Evolutionary conservation across 2,888 invertebrate species (phyloP), one percentile per base, ranked within the genome.

Genomic region (Drosophila multiciliata): DNA sequence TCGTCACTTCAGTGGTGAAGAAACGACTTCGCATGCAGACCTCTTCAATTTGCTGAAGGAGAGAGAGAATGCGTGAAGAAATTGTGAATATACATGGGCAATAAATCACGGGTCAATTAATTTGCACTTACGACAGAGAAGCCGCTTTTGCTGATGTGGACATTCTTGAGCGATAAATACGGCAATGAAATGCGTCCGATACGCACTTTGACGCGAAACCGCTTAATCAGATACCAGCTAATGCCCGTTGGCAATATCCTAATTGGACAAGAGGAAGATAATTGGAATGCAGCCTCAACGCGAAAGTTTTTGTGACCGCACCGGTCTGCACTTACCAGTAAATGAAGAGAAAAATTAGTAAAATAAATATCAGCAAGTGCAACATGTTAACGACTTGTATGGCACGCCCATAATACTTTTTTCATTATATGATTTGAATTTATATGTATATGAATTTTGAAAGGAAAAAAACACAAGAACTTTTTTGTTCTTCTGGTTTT

Each of bases 1-100:
- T 98, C 29, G 97, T 97, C 61, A 97, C 96, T 83, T 97, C 97
- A 2, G 97, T 97, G 92, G 97, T 98, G 82, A 98, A 95, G 91
- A 97, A 96, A 93, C 97, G 98, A 91, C 97, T 98, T 63, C 96
- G 95, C 79, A 98, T 95, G 76, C 97, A 96, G 82, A 98, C 95
- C 92, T 97, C 97, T 89, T 97, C 96, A 70, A 98, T 96, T 93
- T 97, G 96, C 97, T 98, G 92, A 33, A 69, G 3, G 32, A 32
- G 6, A 8, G 1, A 54, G 7, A 42, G 20, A 36, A 9, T 52
- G 15, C 4, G 45, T 15, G 3, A 23, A 23, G 26, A 45, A 45
- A 23, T 26, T 20, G 32, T 57, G 4, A 57, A 40, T 36, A 29
- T 50, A 49, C 63, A 4, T 49, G 52, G 61, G 35, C 58, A 50